phyloP scores from a whole-genome alignment of 2,113 vertebrate species.

The Rhinichthys klamathensis region DNA sequence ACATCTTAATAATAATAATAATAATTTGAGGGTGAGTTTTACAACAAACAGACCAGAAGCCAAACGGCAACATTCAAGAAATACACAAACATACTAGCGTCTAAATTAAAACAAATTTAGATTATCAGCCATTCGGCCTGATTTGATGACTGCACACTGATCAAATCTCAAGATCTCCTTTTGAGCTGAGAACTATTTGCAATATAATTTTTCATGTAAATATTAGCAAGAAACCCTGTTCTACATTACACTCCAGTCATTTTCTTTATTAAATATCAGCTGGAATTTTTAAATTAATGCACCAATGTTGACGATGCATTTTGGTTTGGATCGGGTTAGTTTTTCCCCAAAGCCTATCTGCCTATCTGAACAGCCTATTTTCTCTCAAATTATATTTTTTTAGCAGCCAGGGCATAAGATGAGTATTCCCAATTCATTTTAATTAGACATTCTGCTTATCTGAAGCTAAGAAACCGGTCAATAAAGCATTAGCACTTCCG shows the following conservation, averaged over 20 bases:
- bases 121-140: neutral
- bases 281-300: neutral
- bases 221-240: neutral
- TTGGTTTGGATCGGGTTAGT: neutral
- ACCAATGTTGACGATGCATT: neutral
- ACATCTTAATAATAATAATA: slow-evolving; percentile 2
- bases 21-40: slow-evolving; percentile 20
- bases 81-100: neutral
- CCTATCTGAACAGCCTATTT: neutral
- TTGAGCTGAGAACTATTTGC: neutral
- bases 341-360: neutral
- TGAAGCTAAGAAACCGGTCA: slow-evolving; percentile 8
- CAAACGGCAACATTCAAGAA: slow-evolving; percentile 5
- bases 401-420: neutral
- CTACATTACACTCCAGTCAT: neutral
- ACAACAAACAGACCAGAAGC: slow-evolving; percentile 27
- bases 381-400: neutral
- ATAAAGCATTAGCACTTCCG: slow-evolving; percentile 6
- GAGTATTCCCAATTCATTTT: neutral
- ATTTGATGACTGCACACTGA: neutral
- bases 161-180: neutral
- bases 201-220: neutral
- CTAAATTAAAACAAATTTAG: neutral
- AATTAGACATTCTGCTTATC: neutral
- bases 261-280: neutral